Base-by-base conservation (phyloP, 2,113 vertebrate species). In the Cettia cetti region DNA sequence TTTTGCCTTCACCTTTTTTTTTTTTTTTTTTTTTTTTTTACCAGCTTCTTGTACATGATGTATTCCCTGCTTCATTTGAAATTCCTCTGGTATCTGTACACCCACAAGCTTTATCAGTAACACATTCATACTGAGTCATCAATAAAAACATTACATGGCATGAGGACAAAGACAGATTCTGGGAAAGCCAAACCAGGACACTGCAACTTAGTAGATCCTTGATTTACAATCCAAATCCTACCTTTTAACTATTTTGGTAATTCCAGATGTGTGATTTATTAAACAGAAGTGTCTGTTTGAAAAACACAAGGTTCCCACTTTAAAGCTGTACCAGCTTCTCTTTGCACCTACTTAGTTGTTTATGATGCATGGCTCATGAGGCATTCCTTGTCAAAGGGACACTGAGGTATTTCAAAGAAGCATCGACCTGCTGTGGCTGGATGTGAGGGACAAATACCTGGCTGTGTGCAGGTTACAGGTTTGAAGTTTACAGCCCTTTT, bases 181-280 rank as follows among this genome's bases (percentile, higher is more conserved):
- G 60, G 33, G 60, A 80, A 95, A 90, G 90, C 39, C 85, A 94
- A 92, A 83, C 47, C 39, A 83, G 94, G 94, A 92, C 82, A 82
- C 60, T 40, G 35, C 42, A 70, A n/a, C 56, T 90, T 54, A 40
- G 44, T 39, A 56, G 21, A 5, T 66, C 80, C 63, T 82, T 56
- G 52, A 39, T 53, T 88, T 94, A 65, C 22, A 45, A 39, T 22
- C 39, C 3, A 2, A 86, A 86, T 35, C 26, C 33, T 39, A 33
- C 24, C 33, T 90, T 86, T 94, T 40, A 76, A 74, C 31, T 53
- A 10, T 85, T 69, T 70, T 27, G 45, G 0, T 59, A 27, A 83
- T 59, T 86, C 60, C 47, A 77, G 31, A 44, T 9, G 4, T 57
- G 31, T 10, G 33, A 21, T 88, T 85, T 72, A 50, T 76, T 59